A percentile compares a stretch with the other conserved stretches of the same genome.
These are phyloP conservation scores for Cryptus viduatorius DNA, from an alignment of 2,888 invertebrate genomes.

Conservation along the genomic window DNA sequence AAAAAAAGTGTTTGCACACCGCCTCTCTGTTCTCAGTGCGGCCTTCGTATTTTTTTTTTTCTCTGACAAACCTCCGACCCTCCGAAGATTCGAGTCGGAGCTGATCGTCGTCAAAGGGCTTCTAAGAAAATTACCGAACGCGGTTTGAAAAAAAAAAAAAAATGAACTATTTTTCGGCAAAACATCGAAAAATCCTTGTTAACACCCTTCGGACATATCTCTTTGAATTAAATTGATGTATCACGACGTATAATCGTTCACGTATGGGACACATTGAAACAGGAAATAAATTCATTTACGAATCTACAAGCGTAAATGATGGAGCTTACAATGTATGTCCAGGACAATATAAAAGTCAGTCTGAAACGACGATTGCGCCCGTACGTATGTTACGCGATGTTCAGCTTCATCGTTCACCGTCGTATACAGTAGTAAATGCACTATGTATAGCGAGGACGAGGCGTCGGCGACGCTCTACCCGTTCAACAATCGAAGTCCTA, in stretches of 20 bases:
- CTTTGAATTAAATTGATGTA: not conserved
- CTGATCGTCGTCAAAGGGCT: constrained; percentile 41
- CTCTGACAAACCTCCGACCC: constrained; percentile 36
- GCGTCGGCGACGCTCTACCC: constrained; percentile 33
- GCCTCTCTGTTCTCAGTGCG: constrained; percentile 29
- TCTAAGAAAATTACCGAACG: constrained; percentile 25
- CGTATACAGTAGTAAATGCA: constrained; percentile 21
- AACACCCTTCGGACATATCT: not conserved
- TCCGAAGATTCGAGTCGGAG: constrained; percentile 9
- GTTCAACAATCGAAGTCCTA: constrained; percentile 78
- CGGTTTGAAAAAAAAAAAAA: not conserved
- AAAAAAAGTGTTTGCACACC: constrained; percentile 80
- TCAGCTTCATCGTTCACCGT: constrained; percentile 35
- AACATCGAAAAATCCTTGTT: not conserved
- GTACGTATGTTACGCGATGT: constrained; percentile 20
- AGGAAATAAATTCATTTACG: constrained; percentile 33
- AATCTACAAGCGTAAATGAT: constrained; percentile 18
- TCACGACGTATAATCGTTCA: not conserved
- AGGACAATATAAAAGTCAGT: constrained; percentile 36
- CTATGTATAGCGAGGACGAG: constrained; percentile 35
- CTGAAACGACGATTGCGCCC: constrained; percentile 4
- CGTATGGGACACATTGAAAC: constrained; percentile 1
- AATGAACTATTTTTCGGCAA: not conserved
- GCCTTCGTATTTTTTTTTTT: constrained; percentile 23
- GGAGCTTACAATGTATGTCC: not conserved